Base-by-base conservation (phyloP, 2,113 vertebrate species). In the Synodontis membranacea region DNA sequence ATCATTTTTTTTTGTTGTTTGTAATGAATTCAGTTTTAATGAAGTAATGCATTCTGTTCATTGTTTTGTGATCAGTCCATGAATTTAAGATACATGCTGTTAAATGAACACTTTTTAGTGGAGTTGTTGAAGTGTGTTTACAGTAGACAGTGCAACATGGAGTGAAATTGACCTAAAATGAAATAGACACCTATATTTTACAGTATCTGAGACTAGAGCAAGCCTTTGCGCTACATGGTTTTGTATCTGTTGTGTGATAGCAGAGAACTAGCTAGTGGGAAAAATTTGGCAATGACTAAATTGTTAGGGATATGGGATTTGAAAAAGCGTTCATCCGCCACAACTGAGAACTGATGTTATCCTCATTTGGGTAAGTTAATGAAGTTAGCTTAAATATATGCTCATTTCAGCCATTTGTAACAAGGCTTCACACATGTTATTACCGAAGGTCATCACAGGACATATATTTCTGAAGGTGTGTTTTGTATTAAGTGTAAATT, bases 401-500 rank as follows among this genome's bases (percentile, higher is more conserved):
- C 28, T 31, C 28, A 50, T 50, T 44, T 84, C 39, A 84, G 56
- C 42, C 14, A 58, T 48, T 44, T 46, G 42, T 66, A 46, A 1
- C n/a, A 50, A 52, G 1, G 19, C 23, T 46, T 68, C 44, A 3
- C 23, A 70, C 14, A 3, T 7, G n/a, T 66, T 70, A 70, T 68
- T 83, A 50, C 1, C 3, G 4, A 79, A 76, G n/a, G 56, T 76
- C 21, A 78, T 15, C 5, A 25, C 39, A 44, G 54, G 42, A 42
- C 66, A 39, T 31, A 34, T 15, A 42, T 68, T 68, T 83, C 46
- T 70, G 34, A 52, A 56, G 37, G 17, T 79, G 48, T 4, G 31
- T 80, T 86, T 70, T 86, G 58, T 50, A 52, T 79, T 80, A 80
- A 19, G 62, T 44, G 78, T 54, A 72, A 56, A 81, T 80, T 52